Percentiles rank a stretch among this genome's conserved stretches.
Evolutionary conservation across 1,140 invertebrate genomes (phyloP).

Genomic region (Drosophila pseudoananassae): DNA sequence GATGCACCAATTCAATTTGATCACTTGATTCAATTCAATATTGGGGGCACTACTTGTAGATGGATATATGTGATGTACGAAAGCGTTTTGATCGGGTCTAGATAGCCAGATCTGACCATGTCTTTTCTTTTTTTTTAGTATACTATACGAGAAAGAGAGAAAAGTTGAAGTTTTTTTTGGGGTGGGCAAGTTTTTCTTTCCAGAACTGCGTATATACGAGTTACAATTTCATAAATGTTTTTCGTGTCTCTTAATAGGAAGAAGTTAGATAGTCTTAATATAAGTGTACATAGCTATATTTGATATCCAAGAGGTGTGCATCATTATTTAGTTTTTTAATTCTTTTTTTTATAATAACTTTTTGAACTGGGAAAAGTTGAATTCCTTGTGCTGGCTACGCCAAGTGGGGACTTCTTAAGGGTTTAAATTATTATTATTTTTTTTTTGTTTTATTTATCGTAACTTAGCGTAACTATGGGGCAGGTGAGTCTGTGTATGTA

Average conservation of each 20-base stretch:
- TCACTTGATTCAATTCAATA: background rate
- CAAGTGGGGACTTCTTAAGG: constrained; percentile 39
- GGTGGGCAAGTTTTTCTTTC: constrained; percentile 50
- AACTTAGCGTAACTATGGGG: constrained; percentile 59
- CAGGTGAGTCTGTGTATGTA: constrained; percentile 22
- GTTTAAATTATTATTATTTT: constrained; percentile 4
- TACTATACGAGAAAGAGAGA: constrained; percentile 30
- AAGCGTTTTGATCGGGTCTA: constrained; percentile 19
- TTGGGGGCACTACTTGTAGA: constrained; percentile 37
- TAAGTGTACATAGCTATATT: constrained; percentile 50
- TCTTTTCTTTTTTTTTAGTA: constrained; percentile 13
- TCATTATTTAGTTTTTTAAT: constrained; percentile 10
- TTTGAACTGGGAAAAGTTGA: constrained; percentile 50
- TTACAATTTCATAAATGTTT: constrained; percentile 26
- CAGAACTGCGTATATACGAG: constrained; percentile 48
- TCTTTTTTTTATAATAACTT: constrained; percentile 21
- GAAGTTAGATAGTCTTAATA: constrained; percentile 49
- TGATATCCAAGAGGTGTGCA: constrained; percentile 46
- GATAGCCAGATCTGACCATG: constrained; percentile 24
- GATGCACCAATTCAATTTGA: constrained; percentile 8
- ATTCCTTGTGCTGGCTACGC: constrained; percentile 79
- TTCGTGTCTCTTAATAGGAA: constrained; percentile 51
- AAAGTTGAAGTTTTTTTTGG: constrained; percentile 17
- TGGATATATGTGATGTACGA: constrained; percentile 21
- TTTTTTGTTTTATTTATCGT: background rate